Evolutionary conservation across 2,888 invertebrate genomes (phyloP).

Genomic region (Parnassius apollo): DNA sequence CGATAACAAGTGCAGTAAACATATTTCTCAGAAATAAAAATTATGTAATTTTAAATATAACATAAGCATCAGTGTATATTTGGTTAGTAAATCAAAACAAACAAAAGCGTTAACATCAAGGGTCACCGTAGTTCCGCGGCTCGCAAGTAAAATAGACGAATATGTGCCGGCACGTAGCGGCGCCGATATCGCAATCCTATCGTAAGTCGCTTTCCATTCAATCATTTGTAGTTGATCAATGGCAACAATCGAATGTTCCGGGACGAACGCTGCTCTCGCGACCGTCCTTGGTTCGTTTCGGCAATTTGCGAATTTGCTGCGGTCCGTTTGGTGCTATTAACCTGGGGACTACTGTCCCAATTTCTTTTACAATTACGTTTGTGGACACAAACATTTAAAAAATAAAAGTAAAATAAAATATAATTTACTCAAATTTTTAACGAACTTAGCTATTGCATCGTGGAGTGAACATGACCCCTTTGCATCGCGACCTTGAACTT

Average conservation of each 20-base stretch:
- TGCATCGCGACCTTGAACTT: constrained; percentile 7
- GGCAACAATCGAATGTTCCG: constrained; percentile 34
- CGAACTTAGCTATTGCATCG: not conserved
- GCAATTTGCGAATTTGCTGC: not conserved
- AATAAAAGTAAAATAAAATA: no score
- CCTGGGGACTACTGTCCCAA: not conserved
- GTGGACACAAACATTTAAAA: no score
- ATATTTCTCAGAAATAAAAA: no score
- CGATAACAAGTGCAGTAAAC: no score
- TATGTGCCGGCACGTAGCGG: constrained; percentile 9
- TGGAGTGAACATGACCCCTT: not conserved
- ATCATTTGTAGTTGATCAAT: constrained; percentile 27
- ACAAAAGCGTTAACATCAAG: not conserved
- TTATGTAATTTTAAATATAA: not conserved
- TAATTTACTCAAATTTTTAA: no score
- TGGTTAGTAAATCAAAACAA: not conserved
- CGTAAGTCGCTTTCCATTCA: constrained; percentile 32
- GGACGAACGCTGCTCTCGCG: constrained; percentile 6
- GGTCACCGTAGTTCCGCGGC: not conserved
- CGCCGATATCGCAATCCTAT: constrained; percentile 28
- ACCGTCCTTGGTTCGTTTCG: constrained; percentile 35
- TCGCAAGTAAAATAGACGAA: not conserved
- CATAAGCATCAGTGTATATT: not conserved
- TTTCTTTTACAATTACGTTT: no score
- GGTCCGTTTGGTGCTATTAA: not conserved